Percentiles rank a stretch among this genome's conserved stretches.
Evolutionary conservation across 2,113 vertebrate genomes (phyloP).

Genomic region (Myodes glareolus): DNA sequence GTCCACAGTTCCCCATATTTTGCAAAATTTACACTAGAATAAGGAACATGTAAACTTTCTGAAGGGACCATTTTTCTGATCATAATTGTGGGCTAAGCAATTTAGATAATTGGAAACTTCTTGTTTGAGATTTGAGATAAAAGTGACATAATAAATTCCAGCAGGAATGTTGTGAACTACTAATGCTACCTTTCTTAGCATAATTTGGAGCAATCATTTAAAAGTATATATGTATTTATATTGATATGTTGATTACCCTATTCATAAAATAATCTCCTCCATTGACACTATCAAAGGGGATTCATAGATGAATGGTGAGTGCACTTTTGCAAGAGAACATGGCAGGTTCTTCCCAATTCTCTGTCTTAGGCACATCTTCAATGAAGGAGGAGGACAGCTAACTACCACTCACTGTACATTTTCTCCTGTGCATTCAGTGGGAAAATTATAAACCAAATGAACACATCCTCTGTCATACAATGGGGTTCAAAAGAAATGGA

Average conservation of each 20-base stretch:
- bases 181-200: background rate
- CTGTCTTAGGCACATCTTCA: background rate
- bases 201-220: background rate
- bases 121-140: background rate
- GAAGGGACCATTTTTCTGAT: background rate
- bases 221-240: background rate
- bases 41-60: conserved; percentile 13
- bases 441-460: background rate
- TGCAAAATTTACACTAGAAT: background rate
- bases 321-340: background rate
- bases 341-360: background rate
- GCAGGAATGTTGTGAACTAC: background rate
- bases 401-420: background rate
- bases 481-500: background rate
- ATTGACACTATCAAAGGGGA: background rate
- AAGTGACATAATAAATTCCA: background rate
- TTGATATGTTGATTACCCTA: background rate
- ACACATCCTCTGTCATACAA: background rate
- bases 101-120: background rate
- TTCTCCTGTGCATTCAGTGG: background rate
- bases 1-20: background rate
- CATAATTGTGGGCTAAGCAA: background rate
- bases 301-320: background rate
- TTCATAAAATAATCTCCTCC: conserved; percentile 15
- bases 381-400: background rate